Evolutionary conservation across 1,140 invertebrate species (phyloP).

Genomic region (Cotesia typhae): DNA sequence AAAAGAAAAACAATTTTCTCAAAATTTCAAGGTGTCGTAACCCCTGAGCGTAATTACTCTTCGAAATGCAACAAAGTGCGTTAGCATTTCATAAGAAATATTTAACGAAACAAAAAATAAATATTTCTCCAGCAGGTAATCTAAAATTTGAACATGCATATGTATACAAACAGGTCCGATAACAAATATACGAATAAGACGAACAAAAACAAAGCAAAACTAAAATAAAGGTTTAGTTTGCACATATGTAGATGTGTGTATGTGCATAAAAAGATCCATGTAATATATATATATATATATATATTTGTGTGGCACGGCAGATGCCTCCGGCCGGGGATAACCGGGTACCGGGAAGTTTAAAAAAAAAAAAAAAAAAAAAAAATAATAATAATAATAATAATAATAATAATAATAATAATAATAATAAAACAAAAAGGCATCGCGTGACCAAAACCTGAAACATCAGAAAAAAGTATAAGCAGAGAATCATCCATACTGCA

Average conservation of each 20-base stretch:
- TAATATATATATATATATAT: not conserved
- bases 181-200: slow-evolving; percentile 23
- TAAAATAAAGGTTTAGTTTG: not conserved
- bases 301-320: slow-evolving; percentile 31
- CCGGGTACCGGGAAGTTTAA: slow-evolving; percentile 52
- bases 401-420: too few species aligned
- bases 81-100: too few species aligned
- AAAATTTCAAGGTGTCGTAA: too few species aligned
- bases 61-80: too few species aligned
- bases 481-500: slow-evolving; percentile 31
- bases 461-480: slow-evolving; percentile 35
- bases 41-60: too few species aligned
- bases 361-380: slow-evolving; percentile 42
- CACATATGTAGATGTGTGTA: slow-evolving; percentile 21
- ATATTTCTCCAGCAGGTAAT: too few species aligned
- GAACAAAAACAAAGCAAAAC: slow-evolving; percentile 14
- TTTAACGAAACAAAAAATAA: too few species aligned
- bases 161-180: not conserved
- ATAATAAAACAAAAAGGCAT: slow-evolving; percentile 47
- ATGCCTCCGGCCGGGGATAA: slow-evolving; percentile 44
- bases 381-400: too few species aligned
- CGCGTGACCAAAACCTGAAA: slow-evolving; percentile 61
- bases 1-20: too few species aligned
- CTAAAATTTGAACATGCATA: not conserved
- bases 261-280: too few species aligned